phyloP scores from a whole-genome alignment of 2,797 vertebrate species.

The Allochrocebus solatus region DNA sequence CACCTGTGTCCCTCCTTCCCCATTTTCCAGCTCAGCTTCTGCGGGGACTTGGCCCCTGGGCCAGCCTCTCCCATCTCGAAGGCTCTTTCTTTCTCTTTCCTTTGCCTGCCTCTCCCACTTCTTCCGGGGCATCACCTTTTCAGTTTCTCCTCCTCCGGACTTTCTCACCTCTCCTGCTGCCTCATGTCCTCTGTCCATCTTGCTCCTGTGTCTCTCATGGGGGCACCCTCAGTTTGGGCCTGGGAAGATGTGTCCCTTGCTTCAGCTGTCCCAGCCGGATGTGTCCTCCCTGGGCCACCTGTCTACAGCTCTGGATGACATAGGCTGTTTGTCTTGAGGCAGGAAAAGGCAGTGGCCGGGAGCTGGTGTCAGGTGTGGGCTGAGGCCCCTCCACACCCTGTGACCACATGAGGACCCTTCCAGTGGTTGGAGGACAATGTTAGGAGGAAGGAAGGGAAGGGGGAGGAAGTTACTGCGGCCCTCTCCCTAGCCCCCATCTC shows the following conservation, averaged over 20 bases:
- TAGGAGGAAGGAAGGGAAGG: background rate
- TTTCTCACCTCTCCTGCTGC: background rate
- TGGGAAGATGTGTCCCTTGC: background rate
- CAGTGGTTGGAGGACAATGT: rapidly evolving
- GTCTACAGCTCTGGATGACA: background rate
- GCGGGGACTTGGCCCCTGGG: background rate
- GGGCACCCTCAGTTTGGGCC: background rate
- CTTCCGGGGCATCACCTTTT: background rate
- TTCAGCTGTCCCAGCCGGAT: background rate
- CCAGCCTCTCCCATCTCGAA: background rate
- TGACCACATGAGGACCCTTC: background rate
- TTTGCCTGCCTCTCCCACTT: background rate
- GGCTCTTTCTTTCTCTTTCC: background rate
- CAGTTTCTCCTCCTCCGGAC: background rate
- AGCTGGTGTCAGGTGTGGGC: background rate
- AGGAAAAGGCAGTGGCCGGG: background rate
- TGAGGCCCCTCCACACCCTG: background rate
- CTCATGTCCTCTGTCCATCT: background rate
- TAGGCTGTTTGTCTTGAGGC: background rate
- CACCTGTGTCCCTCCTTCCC: no score
- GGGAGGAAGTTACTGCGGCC: background rate
- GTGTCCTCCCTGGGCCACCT: background rate
- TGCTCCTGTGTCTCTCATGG: background rate
- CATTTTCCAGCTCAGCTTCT: background rate
- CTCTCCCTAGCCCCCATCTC: background rate